These are phyloP conservation scores for Rhinophrynus dorsalis DNA, from an alignment of 2,797 vertebrate genomes.

Conservation along the genomic window DNA sequence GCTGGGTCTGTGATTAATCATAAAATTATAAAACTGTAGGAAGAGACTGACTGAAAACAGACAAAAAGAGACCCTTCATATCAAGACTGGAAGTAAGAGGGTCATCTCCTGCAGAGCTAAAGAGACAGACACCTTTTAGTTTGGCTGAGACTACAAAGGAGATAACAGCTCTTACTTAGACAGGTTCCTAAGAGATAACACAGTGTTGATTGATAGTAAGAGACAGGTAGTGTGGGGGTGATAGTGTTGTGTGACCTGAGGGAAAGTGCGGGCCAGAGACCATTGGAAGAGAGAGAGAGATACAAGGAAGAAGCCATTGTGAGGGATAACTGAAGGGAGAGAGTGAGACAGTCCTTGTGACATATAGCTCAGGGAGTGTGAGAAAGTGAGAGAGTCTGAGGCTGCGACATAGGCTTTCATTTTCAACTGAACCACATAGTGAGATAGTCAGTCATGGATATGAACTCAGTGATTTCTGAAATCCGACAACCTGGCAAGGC, in stretches of 20 bases:
- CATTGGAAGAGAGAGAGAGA: background rate
- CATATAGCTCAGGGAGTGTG: background rate
- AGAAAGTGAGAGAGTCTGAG: background rate
- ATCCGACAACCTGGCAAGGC: constrained; percentile 62
- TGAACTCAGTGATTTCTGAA: constrained; percentile 76
- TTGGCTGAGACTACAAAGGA: background rate
- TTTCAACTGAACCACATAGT: background rate
- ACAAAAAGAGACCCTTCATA: background rate
- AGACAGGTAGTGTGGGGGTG: background rate
- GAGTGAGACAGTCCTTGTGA: background rate
- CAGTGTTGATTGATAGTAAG: constrained; percentile 8
- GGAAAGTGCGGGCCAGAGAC: background rate
- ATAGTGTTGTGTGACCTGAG: background rate
- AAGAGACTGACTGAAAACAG: background rate
- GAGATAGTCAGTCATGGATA: constrained; percentile 60
- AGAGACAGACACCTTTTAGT: background rate
- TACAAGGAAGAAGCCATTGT: background rate
- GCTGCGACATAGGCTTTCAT: background rate
- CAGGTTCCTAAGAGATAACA: background rate
- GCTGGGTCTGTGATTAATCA: no score
- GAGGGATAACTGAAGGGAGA: background rate
- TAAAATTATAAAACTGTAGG: background rate
- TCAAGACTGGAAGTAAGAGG: no score
- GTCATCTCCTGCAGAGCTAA: background rate
- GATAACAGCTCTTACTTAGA: constrained; percentile 17